Conservation (phyloP, 2,888 invertebrate species). For the Scaptodrosophila latifasciaeformis region DNA sequence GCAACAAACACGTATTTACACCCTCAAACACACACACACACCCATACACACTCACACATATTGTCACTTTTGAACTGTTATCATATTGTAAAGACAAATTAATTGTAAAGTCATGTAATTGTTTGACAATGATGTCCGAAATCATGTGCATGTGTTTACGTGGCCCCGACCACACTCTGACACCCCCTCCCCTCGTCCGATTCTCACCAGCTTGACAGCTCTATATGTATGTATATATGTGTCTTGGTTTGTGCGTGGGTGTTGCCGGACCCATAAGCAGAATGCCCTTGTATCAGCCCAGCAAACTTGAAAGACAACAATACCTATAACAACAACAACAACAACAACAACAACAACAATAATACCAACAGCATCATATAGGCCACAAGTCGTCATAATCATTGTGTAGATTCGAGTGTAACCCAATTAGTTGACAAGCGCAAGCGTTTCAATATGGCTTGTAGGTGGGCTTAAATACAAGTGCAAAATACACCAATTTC, state of each 20-base stretch:
- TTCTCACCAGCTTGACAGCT: neutral
- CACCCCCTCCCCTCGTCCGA: too few species aligned
- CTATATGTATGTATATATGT: neutral
- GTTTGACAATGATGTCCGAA: conserved; percentile 47
- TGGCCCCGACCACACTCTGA: conserved; percentile 9
- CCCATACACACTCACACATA: too few species aligned
- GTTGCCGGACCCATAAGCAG: too few species aligned
- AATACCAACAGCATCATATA: neutral
- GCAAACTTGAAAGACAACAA: too few species aligned
- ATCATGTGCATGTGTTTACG: conserved; percentile 12
- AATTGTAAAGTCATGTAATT: conserved; percentile 64
- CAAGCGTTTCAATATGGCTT: conserved; percentile 35
- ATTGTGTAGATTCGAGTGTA: conserved; percentile 38
- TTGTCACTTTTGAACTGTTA: conserved; percentile 40
- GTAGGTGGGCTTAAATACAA: conserved; percentile 2
- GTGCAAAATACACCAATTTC: neutral
- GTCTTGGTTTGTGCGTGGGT: neutral
- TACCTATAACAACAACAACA: neutral
- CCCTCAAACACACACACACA: neutral
- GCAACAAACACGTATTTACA: neutral
- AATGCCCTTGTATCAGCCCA: too few species aligned
- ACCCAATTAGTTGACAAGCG: conserved; percentile 52
- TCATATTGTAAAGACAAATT: conserved; percentile 51
- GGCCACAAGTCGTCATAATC: conserved; percentile 35
- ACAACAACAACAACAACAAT: neutral